Base-by-base conservation (phyloP, 2,888 invertebrate species). In the Gisinianus flammeolus region DNA sequence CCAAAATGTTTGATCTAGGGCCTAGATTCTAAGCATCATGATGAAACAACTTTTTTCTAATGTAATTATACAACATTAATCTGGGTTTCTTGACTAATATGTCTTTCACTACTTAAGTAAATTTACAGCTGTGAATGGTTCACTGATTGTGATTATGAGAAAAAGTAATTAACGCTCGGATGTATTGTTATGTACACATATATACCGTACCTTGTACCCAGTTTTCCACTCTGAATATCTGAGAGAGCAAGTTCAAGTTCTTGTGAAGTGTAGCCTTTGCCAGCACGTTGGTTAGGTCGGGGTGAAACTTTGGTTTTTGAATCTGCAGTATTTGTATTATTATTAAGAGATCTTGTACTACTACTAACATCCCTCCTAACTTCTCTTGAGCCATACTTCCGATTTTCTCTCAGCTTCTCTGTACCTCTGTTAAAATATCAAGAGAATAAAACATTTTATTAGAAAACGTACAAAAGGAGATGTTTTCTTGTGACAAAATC, bases 241-340 rank as follows among this genome's bases (percentile, higher is more conserved):
- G 94, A 91, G 79, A 98, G 91, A n/a, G 98, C 98, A 54, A 93
- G 93, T 86, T 94, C 93, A 62, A 98, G 91, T 88, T 98, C 97
- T 85, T 96, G 95, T 85, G 97, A 96, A n/a, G 96, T 96, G 90
- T 98, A 98, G 22, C 83, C 83, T 52, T 82, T 80, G 54, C 81
- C 82, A 30, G 80, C 69, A n/a, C 84, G 80, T 2, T 78, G 80
- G 72, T 79, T 83, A 2, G 82, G 81, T 30, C 77, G 54, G 22
- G 74, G 52, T 35, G 67, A 71, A 31, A 19, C 67, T 54, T 79
- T 76, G 44, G 24, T 19, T 67, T 71, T 70, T 16, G 73, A 2
- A 22, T 73, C 74, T 22, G 56, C 26, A 31, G 26, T 66, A 52
- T 26, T 16, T 26, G 62, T 62, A 28, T 44, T 44, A n/a, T n/a